These are phyloP conservation scores for Mylabris phalerata DNA, from an alignment of 1,140 invertebrate genomes.

Conservation along the genomic window DNA sequence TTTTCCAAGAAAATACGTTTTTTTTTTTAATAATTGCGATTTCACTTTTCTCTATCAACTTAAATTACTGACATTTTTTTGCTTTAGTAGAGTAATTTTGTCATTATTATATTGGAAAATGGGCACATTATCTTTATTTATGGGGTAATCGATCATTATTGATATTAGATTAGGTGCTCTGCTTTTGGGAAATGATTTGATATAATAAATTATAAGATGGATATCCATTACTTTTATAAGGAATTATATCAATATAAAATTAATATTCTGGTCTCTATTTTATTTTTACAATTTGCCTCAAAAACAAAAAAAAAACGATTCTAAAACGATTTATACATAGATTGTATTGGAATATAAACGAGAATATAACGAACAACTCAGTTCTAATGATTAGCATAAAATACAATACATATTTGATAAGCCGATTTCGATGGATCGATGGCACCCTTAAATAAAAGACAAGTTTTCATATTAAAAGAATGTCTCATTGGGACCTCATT, in stretches of 20 bases:
- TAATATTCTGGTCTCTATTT: too few species aligned
- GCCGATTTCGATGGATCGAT: background rate
- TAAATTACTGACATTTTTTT: too few species aligned
- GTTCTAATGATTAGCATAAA: background rate
- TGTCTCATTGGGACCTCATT: constrained; percentile 4
- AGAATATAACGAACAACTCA: too few species aligned
- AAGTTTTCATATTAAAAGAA: constrained; percentile 7
- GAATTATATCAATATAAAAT: too few species aligned
- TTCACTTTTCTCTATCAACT: too few species aligned
- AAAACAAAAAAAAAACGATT: too few species aligned
- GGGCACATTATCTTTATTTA: constrained; percentile 20
- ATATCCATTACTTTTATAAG: too few species aligned
- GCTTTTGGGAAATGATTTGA: constrained; percentile 17
- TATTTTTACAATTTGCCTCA: too few species aligned
- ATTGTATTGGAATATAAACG: too few species aligned
- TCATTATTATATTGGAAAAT: background rate
- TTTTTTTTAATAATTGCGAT: too few species aligned
- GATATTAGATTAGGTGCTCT: constrained; percentile 19
- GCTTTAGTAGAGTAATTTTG: background rate
- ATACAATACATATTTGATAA: constrained; percentile 7
- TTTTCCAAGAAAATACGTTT: too few species aligned
- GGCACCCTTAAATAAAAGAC: background rate
- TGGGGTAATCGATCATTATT: constrained; percentile 18
- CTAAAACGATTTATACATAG: too few species aligned
- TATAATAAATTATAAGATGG: constrained; percentile 6